Percentiles rank a stretch among this genome's conserved stretches.
Evolutionary conservation across 2,113 vertebrate species (phyloP).

Genomic region (Leucopternis melanops): DNA sequence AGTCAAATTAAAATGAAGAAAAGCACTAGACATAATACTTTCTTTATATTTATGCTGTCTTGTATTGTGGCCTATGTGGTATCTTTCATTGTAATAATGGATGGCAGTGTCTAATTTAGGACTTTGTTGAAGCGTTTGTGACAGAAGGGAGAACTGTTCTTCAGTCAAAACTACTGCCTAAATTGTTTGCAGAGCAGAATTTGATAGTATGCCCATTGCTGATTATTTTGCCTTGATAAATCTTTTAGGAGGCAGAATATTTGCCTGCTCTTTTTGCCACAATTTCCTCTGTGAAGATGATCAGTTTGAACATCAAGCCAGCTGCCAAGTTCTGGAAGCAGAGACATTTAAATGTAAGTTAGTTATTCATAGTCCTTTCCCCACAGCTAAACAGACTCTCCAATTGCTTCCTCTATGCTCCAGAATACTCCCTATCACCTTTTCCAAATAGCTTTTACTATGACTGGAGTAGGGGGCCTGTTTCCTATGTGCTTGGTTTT

Average conservation of each 20-base stretch:
- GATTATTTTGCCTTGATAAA: slow-evolving; percentile 16
- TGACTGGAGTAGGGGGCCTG: not conserved
- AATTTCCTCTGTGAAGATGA: slow-evolving; percentile 98
- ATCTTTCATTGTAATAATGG: not conserved
- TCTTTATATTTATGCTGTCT: not conserved
- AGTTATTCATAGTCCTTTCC: not conserved
- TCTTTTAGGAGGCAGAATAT: slow-evolving; percentile 89
- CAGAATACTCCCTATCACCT: not conserved
- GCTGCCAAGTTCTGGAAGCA: slow-evolving; percentile 95
- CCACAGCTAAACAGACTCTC: not conserved
- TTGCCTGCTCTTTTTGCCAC: slow-evolving; percentile 94
- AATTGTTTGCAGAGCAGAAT: not conserved
- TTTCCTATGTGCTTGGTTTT: not conserved
- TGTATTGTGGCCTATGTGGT: not conserved
- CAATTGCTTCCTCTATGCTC: not conserved
- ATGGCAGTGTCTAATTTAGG: not conserved
- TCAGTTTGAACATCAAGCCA: slow-evolving; percentile 98
- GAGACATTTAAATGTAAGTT: slow-evolving; percentile 98
- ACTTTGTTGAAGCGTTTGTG: not conserved
- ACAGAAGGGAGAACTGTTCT: not conserved
- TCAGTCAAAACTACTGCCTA: not conserved
- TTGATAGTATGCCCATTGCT: not conserved
- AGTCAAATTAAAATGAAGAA: not conserved
- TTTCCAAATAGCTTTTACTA: not conserved
- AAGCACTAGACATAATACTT: not conserved